Base-by-base conservation (phyloP, 1,140 invertebrate species). In the Cotesia chilonis region DNA sequence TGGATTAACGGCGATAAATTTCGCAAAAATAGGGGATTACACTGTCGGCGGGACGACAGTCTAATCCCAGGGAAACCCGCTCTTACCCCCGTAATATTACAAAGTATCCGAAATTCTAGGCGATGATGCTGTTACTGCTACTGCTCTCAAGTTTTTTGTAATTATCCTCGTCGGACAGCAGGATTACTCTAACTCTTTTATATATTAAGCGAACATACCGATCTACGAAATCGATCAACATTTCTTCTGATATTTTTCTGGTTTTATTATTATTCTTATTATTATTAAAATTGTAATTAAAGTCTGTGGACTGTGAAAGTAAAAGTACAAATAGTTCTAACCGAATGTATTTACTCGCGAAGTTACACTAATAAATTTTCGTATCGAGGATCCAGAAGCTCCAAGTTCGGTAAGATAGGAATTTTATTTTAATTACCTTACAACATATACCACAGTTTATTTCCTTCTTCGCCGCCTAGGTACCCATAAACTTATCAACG, bases 1-100 rank as follows among this genome's bases (percentile, higher is more conserved):
- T 78, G 86, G 84, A 87, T 87, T 87, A 87, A 85, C 84, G 82
- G 82, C 85, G 84, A 87, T 87, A 87, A 87, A 87, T 87, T 87
- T 87, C 81, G 78, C 83, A 87, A 87, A 87, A 86, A 87, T 87
- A 79, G 83, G 83, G 83, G 85, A 85, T 86, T 85, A 87, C 84
- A 71, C 82, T 87, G 85, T 86, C 86, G 72, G 82, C 81, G 75
- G 80, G 79, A 80, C 83, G 85, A 87, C 82, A 84, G 83, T 84
- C 82, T 87, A 87, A 87, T 87, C 84, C 86, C 70, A 63, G 78
- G 78, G 72, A 75, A 76, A 76, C 76, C 70, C 35, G 70, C 75
- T 70, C 76, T 73, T 75, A 75, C 73, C 72, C 70, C 6, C 55
- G 52, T 54, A 28, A 55, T 60, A 38, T 20, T 10, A 61, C 68